phyloP scores from a whole-genome alignment of 64 coral and sea anemone genomes.

The Pocillopora damicornis region DNA sequence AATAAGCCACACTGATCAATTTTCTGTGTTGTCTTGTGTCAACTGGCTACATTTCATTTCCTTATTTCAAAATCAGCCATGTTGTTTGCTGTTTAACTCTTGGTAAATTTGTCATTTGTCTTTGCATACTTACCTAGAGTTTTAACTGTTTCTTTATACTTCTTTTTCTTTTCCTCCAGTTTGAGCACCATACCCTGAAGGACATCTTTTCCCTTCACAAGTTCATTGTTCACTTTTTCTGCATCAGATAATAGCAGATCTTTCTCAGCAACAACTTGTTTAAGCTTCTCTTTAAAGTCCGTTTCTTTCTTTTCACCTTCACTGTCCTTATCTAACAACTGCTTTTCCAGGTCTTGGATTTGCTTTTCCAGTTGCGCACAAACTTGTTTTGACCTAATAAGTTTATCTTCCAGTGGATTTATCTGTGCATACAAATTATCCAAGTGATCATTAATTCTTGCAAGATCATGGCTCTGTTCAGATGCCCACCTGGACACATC shows the following conservation, averaged over 20 bases:
- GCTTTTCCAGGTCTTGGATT: constrained; percentile 64
- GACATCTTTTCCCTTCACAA: constrained; percentile 67
- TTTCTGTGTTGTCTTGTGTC: too few species aligned
- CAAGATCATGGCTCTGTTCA: constrained; percentile 92
- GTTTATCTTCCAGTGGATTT: constrained; percentile 84
- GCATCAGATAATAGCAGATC: constrained; percentile 59
- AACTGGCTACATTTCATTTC: too few species aligned
- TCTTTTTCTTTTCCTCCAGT: constrained; percentile 52
- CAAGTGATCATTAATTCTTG: constrained; percentile 88
- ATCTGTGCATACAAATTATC: constrained; percentile 99
- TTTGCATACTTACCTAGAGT: constrained; percentile 51
- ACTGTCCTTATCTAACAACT: constrained; percentile 43
- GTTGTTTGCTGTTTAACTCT: too few species aligned
- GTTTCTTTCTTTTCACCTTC: constrained; percentile 46
- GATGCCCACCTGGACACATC: constrained; percentile 94
- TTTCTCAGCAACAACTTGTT: constrained; percentile 77
- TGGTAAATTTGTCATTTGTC: background rate
- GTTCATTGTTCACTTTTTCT: constrained; percentile 58
- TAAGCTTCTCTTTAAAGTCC: constrained; percentile 49
- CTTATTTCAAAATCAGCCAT: too few species aligned
- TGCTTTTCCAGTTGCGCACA: constrained; percentile 71
- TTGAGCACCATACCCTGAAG: constrained; percentile 67
- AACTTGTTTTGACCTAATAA: constrained; percentile 66
- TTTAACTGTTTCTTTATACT: constrained; percentile 66
- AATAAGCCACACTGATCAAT: background rate